A percentile compares a stretch with the other conserved stretches of the same genome.
phyloP scores from a whole-genome alignment of 2,888 invertebrate species.

The Neoascia interrupta region DNA sequence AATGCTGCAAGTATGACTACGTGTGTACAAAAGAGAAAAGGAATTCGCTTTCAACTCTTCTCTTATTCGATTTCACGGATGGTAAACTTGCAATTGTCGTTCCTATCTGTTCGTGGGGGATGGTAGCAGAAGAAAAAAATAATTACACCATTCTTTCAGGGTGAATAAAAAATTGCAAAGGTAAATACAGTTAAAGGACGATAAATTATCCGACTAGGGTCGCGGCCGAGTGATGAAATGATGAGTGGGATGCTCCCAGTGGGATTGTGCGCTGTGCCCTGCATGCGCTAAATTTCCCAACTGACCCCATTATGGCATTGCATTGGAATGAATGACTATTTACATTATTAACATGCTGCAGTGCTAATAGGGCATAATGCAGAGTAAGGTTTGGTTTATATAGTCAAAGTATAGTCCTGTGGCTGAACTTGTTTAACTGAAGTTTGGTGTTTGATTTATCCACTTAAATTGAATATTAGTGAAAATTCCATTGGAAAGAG shows the following conservation, averaged over 20 bases:
- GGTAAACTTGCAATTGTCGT: constrained; percentile 53
- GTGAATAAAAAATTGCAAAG: constrained; percentile 24
- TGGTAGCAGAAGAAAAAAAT: constrained; percentile 1
- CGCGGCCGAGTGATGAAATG: constrained; percentile 38
- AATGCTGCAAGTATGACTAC: neutral
- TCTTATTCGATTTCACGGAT: constrained; percentile 62
- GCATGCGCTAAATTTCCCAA: constrained; percentile 34
- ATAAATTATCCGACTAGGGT: constrained; percentile 14
- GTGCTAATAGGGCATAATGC: constrained; percentile 35
- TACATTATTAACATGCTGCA: constrained; percentile 59
- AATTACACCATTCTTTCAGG: constrained; percentile 34
- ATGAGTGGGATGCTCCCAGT: neutral
- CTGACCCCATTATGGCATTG: constrained; percentile 53
- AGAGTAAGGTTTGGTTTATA: no score
- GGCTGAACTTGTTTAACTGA: constrained; percentile 1
- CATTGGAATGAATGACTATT: neutral
- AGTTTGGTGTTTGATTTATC: neutral
- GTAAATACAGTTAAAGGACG: constrained; percentile 42
- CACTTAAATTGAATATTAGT: no score
- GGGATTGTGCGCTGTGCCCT: neutral
- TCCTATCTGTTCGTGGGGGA: constrained; percentile 33
- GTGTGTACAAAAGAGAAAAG: neutral
- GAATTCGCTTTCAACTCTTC: constrained; percentile 13
- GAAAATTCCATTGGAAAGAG: no score
- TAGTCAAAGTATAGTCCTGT: no score